Conservation (phyloP, 1,140 invertebrate genomes). For the Leptonema lineaticorne region DNA sequence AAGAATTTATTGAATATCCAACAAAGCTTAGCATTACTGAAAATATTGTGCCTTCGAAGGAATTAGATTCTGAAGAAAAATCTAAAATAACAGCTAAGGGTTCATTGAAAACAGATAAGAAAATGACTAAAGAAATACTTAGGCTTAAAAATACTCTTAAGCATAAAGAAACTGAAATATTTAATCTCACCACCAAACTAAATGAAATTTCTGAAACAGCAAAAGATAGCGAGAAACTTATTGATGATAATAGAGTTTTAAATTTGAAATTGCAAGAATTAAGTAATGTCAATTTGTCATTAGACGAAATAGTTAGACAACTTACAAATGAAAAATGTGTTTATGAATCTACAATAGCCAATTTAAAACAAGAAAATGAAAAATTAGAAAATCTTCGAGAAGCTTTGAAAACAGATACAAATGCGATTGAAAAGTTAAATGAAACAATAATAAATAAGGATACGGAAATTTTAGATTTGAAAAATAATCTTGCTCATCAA, state of each 20-base stretch:
- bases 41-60: constrained; percentile 26
- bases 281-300: constrained; percentile 17
- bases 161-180: constrained; percentile 56
- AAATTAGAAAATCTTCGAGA: neutral
- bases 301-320: constrained; percentile 9
- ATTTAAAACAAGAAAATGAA: constrained; percentile 34
- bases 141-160: constrained; percentile 56
- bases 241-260: constrained; percentile 21
- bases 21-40: constrained; percentile 44
- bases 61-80: constrained; percentile 53
- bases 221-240: constrained; percentile 21
- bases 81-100: constrained; percentile 43
- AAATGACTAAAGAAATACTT: constrained; percentile 55
- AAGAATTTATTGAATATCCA: constrained; percentile 53
- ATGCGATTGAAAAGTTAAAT: neutral
- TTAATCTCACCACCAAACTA: constrained; percentile 43
- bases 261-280: constrained; percentile 21
- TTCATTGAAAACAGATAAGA: constrained; percentile 52
- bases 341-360: constrained; percentile 11
- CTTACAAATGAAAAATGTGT: constrained; percentile 25
- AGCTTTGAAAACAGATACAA: neutral
- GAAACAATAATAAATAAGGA: neutral
- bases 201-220: constrained; percentile 42
- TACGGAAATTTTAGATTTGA: neutral
- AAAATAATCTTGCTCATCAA: neutral